Conservation (phyloP, 2,113 vertebrate genomes). For the Coptodon bakossiorum region DNA sequence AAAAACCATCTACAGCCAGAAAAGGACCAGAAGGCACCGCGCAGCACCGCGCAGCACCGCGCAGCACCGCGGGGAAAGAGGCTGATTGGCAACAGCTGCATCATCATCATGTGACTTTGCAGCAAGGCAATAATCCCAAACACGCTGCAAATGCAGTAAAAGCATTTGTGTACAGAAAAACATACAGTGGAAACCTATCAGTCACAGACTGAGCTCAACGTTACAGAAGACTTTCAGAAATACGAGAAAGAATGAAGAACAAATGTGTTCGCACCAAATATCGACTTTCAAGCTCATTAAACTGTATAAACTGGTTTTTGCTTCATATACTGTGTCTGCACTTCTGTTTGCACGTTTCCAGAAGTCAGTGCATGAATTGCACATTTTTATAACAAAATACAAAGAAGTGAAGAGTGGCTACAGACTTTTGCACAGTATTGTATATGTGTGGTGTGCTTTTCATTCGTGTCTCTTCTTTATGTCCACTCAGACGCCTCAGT, state of each 20-base stretch:
- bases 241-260: not conserved
- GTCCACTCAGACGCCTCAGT: not conserved
- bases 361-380: not conserved
- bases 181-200: not conserved
- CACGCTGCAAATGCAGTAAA: not conserved
- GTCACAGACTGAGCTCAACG: not conserved
- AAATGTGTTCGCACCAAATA: not conserved
- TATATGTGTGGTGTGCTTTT: not conserved
- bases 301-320: not conserved
- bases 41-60: accelerated
- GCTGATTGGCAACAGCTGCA: not conserved
- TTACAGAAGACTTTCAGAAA: not conserved
- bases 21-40: not conserved
- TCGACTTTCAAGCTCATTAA: not conserved
- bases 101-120: not conserved
- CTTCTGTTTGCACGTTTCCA: not conserved
- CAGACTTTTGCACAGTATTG: not conserved
- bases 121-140: not conserved
- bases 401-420: not conserved
- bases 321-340: not conserved
- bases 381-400: not conserved
- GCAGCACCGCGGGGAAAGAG: not conserved
- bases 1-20: not conserved
- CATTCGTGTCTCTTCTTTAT: not conserved
- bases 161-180: not conserved